phyloP scores from a whole-genome alignment of 2,113 vertebrate species.

The Microtus oregoni region DNA sequence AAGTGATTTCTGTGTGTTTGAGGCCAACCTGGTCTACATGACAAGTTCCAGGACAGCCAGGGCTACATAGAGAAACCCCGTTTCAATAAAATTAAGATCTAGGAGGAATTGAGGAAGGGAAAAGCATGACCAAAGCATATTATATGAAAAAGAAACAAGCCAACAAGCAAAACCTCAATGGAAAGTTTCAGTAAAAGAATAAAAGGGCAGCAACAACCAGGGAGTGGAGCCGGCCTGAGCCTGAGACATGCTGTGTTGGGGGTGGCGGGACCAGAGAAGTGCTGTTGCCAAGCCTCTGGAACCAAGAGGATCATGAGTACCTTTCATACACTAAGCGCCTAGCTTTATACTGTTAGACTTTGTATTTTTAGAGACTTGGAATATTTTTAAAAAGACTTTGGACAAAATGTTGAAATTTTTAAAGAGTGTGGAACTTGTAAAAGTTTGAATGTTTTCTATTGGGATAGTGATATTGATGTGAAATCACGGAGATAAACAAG shows the following conservation, averaged over 20 bases:
- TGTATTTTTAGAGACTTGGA: background rate
- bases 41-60: background rate
- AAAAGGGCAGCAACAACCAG: background rate
- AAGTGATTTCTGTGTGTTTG: background rate
- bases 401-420: background rate
- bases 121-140: background rate
- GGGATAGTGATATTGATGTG: background rate
- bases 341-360: background rate
- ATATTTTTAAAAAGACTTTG: background rate
- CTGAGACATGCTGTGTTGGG: background rate
- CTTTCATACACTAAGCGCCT: background rate
- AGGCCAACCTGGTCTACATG: background rate
- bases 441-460: background rate
- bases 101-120: background rate
- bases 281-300: background rate
- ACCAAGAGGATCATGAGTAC: background rate
- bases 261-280: background rate
- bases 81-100: background rate
- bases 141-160: background rate
- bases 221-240: background rate
- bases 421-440: background rate
- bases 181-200: background rate
- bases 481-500: background rate
- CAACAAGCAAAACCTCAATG: background rate
- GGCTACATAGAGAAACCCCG: background rate